phyloP scores from a whole-genome alignment of 2,888 invertebrate species.

The Tryphoninae sp. region DNA sequence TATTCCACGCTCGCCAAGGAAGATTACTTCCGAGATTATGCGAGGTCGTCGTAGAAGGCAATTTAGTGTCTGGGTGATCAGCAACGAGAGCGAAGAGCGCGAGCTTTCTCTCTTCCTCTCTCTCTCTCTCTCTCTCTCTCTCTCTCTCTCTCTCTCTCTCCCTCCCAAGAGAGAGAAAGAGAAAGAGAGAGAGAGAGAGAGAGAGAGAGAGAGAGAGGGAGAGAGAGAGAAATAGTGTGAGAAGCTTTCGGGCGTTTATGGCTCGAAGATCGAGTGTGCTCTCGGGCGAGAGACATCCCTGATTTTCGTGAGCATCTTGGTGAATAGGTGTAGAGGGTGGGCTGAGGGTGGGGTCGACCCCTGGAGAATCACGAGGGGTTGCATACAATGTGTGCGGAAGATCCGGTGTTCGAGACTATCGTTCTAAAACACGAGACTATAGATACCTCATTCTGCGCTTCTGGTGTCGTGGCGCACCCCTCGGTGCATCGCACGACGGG shows the following conservation, averaged over 20 bases:
- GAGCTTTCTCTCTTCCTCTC: neutral
- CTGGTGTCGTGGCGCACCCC: constrained; percentile 18
- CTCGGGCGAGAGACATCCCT: constrained; percentile 50
- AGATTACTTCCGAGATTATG: constrained; percentile 65
- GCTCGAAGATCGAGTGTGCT: constrained; percentile 63
- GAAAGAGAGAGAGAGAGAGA: constrained; percentile 4
- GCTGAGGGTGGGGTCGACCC: neutral
- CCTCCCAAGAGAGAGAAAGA: neutral
- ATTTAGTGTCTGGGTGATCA: constrained; percentile 67
- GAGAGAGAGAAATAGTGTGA: constrained; percentile 13
- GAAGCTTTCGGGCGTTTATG: constrained; percentile 61
- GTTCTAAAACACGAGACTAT: constrained; percentile 26
- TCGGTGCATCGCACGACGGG: constrained; percentile 36
- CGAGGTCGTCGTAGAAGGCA: constrained; percentile 62
- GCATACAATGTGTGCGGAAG: constrained; percentile 51
- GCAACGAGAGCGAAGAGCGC: constrained; percentile 32
- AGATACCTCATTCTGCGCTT: constrained; percentile 52
- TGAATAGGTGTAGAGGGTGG: neutral
- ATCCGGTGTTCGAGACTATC: constrained; percentile 43
- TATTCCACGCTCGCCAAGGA: constrained; percentile 51
- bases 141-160: too few relatives aligned
- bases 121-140: too few relatives aligned
- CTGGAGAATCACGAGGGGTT: constrained; percentile 47
- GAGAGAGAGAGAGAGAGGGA: constrained; percentile 3
- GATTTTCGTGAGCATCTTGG: constrained; percentile 56